These are phyloP conservation scores for Dendrocincla tyrannina DNA, from an alignment of 2,797 vertebrate genomes.

Conservation along the genomic window DNA sequence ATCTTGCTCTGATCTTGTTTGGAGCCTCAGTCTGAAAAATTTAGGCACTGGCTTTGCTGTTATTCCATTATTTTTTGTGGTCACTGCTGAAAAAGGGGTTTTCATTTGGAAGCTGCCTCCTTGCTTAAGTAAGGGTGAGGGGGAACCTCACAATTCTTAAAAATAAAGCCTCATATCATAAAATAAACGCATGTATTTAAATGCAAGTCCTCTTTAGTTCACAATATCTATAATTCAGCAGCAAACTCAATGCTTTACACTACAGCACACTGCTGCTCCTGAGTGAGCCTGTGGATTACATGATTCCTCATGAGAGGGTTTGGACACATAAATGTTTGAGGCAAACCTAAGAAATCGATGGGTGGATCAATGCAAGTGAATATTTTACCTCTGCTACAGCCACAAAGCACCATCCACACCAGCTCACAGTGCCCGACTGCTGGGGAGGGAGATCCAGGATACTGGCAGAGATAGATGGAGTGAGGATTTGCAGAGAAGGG, in stretches of 20 bases:
- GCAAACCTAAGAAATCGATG: background rate
- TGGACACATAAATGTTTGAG: background rate
- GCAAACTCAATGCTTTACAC: background rate
- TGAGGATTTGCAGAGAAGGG: background rate
- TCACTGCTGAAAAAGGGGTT: accelerated
- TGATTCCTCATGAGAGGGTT: background rate
- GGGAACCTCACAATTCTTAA: background rate
- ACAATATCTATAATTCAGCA: background rate
- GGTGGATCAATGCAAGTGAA: background rate
- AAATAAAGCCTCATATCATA: background rate
- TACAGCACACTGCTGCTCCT: background rate
- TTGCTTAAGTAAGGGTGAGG: background rate
- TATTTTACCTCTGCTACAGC: background rate
- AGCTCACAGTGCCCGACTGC: background rate
- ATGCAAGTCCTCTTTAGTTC: background rate
- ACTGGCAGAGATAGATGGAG: background rate
- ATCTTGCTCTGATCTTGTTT: background rate
- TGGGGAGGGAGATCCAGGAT: background rate
- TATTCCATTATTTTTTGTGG: background rate
- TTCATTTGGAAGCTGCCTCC: background rate
- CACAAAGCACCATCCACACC: background rate
- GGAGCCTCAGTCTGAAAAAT: background rate
- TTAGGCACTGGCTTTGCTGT: background rate
- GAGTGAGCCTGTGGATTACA: background rate
- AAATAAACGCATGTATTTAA: background rate